Conservation (phyloP, 2,113 vertebrate genomes). For the Ginglymostoma cirratum region DNA sequence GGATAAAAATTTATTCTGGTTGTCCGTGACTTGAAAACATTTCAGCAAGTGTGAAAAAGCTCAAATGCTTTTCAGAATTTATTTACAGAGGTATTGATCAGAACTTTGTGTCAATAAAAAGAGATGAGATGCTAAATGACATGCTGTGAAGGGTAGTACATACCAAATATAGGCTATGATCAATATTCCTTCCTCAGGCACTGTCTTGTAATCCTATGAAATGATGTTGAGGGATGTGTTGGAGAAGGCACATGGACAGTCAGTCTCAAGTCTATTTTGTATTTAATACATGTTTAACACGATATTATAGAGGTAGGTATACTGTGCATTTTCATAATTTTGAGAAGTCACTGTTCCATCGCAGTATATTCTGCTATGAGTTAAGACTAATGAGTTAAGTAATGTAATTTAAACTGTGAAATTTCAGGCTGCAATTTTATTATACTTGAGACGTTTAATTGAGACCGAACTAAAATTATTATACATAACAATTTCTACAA, state of each 20-base stretch:
- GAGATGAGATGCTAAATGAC: constrained; percentile 30
- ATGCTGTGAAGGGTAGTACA: neutral
- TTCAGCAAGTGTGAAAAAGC: neutral
- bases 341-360: neutral
- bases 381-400: no score
- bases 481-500: neutral
- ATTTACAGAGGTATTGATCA: constrained; percentile 19
- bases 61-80: neutral
- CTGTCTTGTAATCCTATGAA: neutral
- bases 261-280: neutral
- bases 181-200: neutral
- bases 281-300: neutral
- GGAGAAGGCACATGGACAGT: neutral
- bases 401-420: neutral
- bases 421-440: neutral
- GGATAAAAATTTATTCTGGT: neutral
- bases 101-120: neutral
- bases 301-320: neutral
- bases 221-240: neutral
- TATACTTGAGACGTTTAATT: neutral
- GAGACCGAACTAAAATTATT: neutral
- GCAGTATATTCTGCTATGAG: no score
- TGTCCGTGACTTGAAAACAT: neutral
- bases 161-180: neutral
- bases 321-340: neutral